A percentile compares a stretch with the other conserved stretches of the same genome.
Conservation (phyloP, 2,113 vertebrate species). For the Martes martes region DNA sequence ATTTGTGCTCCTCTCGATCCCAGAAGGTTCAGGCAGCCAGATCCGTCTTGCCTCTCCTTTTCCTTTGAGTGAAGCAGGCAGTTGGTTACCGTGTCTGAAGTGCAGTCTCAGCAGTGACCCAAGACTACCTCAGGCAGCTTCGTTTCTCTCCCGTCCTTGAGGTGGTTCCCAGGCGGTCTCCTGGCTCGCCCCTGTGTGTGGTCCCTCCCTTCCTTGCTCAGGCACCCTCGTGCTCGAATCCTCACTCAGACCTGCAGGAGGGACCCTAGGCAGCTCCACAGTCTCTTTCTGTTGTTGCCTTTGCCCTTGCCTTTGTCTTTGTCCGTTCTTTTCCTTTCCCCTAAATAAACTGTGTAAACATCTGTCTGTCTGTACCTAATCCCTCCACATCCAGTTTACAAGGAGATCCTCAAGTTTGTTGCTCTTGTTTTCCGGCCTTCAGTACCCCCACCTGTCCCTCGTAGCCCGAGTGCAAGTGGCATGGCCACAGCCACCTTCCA, state of each 20-base stretch:
- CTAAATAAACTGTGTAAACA: fast-evolving
- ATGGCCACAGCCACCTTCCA: background rate
- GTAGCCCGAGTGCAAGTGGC: background rate
- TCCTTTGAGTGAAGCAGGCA: background rate
- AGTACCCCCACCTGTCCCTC: background rate
- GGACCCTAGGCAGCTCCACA: fast-evolving
- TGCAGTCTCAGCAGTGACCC: background rate
- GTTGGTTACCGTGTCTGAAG: background rate
- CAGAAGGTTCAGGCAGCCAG: background rate
- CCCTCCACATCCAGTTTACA: fast-evolving
- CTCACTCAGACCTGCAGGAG: fast-evolving
- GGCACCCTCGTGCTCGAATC: fast-evolving
- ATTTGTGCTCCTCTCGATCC: background rate
- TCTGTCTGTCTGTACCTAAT: background rate
- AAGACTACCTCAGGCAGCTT: fast-evolving
- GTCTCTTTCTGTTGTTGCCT: fast-evolving
- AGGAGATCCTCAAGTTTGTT: background rate
- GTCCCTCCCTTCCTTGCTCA: background rate
- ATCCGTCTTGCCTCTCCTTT: fast-evolving
- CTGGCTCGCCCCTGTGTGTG: fast-evolving
- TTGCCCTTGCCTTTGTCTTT: background rate
- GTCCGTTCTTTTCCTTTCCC: background rate
- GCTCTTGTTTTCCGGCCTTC: background rate
- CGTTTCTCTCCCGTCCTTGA: too few species aligned
- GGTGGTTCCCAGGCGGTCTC: background rate